A percentile compares a stretch with the other conserved stretches of the same genome.
These are phyloP conservation scores for Carettochelys insculpta DNA, from an alignment of 2,113 vertebrate species.

Conservation along the genomic window DNA sequence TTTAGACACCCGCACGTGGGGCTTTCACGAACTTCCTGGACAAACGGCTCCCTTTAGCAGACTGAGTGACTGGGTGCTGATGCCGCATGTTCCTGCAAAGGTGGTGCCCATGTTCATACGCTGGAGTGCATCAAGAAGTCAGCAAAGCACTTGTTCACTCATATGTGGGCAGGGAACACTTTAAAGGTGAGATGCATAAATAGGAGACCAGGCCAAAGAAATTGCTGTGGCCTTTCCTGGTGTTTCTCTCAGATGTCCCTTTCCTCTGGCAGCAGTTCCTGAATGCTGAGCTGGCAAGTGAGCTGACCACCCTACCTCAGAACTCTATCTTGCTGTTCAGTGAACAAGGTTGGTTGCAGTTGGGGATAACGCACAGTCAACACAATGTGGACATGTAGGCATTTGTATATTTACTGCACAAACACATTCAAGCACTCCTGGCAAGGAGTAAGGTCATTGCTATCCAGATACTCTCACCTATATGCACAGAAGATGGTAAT, in stretches of 20 bases:
- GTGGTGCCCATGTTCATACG: not conserved
- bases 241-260: not conserved
- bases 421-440: not conserved
- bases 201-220: not conserved
- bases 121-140: not conserved
- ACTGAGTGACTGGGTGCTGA: accelerated
- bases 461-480: not conserved
- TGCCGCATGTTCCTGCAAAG: not conserved
- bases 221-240: accelerated
- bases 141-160: not conserved
- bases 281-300: not conserved
- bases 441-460: not conserved
- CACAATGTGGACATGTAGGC: not conserved
- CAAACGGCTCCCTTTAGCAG: not conserved
- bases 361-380: not conserved
- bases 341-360: not conserved
- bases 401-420: not conserved
- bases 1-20: not conserved
- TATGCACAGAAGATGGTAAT: not conserved
- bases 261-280: not conserved
- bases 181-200: not conserved
- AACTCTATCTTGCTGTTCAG: not conserved
- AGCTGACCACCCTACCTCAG: not conserved
- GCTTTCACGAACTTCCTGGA: not conserved
- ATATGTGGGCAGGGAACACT: accelerated